A percentile compares a stretch with the other conserved stretches of the same genome.
Conservation (phyloP, 1,140 invertebrate species). For the Diploscapter pachys region DNA sequence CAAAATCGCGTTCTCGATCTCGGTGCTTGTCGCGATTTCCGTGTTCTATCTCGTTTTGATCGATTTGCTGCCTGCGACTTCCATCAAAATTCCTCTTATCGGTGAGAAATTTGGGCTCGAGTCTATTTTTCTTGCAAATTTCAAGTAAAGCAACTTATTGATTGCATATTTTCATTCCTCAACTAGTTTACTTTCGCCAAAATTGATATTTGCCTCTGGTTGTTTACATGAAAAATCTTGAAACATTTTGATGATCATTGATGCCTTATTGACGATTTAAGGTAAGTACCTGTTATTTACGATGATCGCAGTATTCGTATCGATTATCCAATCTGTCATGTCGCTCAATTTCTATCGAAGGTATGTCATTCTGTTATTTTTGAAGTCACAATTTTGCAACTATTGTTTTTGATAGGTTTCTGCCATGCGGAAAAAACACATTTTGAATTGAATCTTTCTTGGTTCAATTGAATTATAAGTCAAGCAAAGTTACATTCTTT, state of each 20-base stretch:
- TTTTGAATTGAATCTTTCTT: too few relatives aligned
- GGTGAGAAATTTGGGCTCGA: constrained; percentile 56
- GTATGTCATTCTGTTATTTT: not conserved
- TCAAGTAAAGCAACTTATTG: too few relatives aligned
- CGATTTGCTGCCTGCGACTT: constrained; percentile 95
- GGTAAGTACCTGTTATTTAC: constrained; percentile 97
- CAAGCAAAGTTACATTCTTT: too few relatives aligned
- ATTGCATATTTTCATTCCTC: too few relatives aligned
- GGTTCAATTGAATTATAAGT: too few relatives aligned
- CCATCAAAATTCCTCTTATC: constrained; percentile 89
- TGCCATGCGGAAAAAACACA: too few relatives aligned
- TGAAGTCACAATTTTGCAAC: too few relatives aligned
- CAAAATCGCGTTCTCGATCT: constrained; percentile 96
- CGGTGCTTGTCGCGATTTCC: constrained; percentile 79
- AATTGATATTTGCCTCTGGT: not conserved
- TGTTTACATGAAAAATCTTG: not conserved
- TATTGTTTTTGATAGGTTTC: too few relatives aligned
- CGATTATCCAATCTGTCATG: constrained; percentile 94
- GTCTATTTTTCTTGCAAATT: too few relatives aligned
- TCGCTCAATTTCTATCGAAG: constrained; percentile 95
- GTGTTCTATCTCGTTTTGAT: constrained; percentile 94
- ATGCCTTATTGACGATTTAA: not conserved
- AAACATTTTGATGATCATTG: not conserved
- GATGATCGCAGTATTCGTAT: constrained; percentile 96
- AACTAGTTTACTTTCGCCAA: not conserved